Conservation (phyloP, 2,888 invertebrate species). For the Drosophila pseudotalamancana region DNA sequence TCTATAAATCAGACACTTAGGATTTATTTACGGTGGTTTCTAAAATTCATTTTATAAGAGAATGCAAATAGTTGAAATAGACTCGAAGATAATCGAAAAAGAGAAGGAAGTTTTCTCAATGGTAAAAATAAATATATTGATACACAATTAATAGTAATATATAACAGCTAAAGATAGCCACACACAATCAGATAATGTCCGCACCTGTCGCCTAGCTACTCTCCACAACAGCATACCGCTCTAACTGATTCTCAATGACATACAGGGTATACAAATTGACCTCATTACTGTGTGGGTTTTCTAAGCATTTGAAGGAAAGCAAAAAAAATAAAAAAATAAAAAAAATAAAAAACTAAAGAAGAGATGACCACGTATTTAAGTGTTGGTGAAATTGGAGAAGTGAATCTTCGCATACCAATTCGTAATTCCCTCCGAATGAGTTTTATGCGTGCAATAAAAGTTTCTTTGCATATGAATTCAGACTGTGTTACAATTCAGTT, state of each 20-base stretch:
- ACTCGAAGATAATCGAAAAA: too few relatives aligned
- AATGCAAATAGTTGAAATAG: too few relatives aligned
- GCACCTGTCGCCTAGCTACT: too few relatives aligned
- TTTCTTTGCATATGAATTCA: conserved; percentile 19
- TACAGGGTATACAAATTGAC: conserved; percentile 62
- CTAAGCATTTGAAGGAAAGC: conserved; percentile 56
- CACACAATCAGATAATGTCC: too few relatives aligned
- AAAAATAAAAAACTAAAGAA: conserved; percentile 1
- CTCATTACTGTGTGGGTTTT: conserved; percentile 62
- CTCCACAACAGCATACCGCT: conserved; percentile 1
- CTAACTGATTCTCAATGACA: conserved; percentile 13
- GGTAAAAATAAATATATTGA: too few relatives aligned
- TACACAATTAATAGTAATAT: too few relatives aligned
- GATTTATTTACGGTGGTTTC: too few relatives aligned
- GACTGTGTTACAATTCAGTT: conserved; percentile 1
- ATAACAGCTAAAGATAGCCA: too few relatives aligned
- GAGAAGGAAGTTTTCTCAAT: too few relatives aligned
- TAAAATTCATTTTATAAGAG: too few relatives aligned
- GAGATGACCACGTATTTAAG: conserved; percentile 43
- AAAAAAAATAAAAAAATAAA: background rate
- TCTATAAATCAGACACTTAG: too few relatives aligned
- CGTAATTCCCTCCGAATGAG: background rate
- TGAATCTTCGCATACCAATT: conserved; percentile 41
- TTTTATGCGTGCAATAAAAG: conserved; percentile 12
- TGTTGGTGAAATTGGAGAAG: conserved; percentile 36